A percentile compares a stretch with the other conserved stretches of the same genome.
These are phyloP conservation scores for Pantelozetes paolii DNA, from an alignment of 2,888 invertebrate genomes.

Conservation along the genomic window DNA sequence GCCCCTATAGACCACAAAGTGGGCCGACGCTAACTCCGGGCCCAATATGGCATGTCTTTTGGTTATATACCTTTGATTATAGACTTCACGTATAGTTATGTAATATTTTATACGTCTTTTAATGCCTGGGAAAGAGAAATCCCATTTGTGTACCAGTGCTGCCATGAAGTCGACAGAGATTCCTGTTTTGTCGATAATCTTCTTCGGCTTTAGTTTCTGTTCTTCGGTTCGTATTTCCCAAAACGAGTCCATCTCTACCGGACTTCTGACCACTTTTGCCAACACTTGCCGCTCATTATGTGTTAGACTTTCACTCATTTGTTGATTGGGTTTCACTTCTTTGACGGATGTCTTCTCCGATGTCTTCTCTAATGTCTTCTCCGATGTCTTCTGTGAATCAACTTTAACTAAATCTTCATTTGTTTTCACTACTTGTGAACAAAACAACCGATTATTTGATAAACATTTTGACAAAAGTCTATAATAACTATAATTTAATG, in stretches of 20 bases:
- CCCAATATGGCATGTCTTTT: conserved; percentile 41
- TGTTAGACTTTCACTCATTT: background rate
- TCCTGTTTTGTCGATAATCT: background rate
- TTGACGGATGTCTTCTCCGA: too few relatives aligned
- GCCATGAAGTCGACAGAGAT: conserved; percentile 27
- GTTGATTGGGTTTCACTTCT: background rate
- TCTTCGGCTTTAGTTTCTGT: background rate
- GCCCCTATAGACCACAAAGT: conserved; percentile 81
- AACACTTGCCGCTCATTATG: background rate
- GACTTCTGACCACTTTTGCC: background rate
- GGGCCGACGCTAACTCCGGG: conserved; percentile 75
- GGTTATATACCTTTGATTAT: conserved; percentile 31
- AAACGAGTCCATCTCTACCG: background rate
- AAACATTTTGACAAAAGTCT: background rate
- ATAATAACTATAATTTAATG: background rate
- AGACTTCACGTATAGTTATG: background rate
- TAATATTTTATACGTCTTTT: background rate
- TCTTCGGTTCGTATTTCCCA: background rate
- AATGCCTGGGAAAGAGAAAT: conserved; percentile 24
- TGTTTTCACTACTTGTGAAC: background rate
- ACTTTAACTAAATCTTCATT: background rate
- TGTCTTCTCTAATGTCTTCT: too few relatives aligned
- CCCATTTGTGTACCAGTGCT: conserved; percentile 26
- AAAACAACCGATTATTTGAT: background rate
- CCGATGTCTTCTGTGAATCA: background rate